Conservation (phyloP, 2,113 vertebrate species). For the Cephalophus harveyi region DNA sequence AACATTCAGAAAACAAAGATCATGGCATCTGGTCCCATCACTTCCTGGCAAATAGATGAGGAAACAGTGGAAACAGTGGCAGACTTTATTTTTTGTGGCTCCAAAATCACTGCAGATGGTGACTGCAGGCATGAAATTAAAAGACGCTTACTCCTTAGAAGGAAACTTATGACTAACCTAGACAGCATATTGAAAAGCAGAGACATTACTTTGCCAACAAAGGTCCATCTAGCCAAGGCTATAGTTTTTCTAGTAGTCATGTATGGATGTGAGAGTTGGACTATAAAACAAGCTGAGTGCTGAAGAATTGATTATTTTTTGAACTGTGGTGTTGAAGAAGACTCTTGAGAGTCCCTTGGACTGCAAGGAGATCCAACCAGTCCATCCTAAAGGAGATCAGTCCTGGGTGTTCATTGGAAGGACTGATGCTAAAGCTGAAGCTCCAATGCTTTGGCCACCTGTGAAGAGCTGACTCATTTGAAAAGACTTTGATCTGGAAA, state of each 20-base stretch:
- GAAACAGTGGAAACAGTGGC: background rate
- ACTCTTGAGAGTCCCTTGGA: background rate
- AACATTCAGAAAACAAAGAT: background rate
- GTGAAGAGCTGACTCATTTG: background rate
- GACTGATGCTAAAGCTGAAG: background rate
- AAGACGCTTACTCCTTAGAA: background rate
- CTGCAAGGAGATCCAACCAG: background rate
- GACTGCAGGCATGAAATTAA: background rate
- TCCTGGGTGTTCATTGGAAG: background rate
- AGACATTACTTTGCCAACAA: background rate
- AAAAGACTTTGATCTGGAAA: background rate
- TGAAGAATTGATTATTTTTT: background rate
- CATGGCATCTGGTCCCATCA: background rate
- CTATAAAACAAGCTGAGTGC: accelerated
- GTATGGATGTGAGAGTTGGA: background rate
- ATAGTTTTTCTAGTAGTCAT: background rate
- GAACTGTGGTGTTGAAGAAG: background rate
- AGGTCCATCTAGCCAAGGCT: background rate
- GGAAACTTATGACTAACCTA: background rate
- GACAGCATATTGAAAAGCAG: background rate
- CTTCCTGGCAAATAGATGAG: background rate
- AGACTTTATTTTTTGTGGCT: accelerated
- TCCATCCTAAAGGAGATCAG: background rate
- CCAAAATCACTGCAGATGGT: background rate
- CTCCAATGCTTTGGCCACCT: background rate